Evolutionary conservation across 2,113 vertebrate genomes (phyloP).

Genomic region (Limanda limanda): DNA sequence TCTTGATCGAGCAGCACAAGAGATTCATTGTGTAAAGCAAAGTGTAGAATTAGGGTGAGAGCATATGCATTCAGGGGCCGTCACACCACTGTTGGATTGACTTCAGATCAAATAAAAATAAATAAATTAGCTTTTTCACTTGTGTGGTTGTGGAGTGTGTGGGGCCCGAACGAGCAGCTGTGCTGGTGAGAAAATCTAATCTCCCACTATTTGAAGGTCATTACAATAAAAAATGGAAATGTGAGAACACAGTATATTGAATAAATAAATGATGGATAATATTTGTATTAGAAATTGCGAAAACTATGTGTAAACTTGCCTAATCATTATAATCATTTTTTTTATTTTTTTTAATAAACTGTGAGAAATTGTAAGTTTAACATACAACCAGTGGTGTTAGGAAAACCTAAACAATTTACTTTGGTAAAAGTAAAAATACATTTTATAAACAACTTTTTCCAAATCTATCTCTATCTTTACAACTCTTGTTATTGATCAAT

Average conservation of each 20-base stretch:
- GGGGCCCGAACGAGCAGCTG: not conserved
- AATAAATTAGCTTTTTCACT: conserved; percentile 12
- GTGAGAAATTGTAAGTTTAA: too few relatives aligned
- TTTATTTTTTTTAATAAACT: too few relatives aligned
- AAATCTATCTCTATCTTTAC: too few relatives aligned
- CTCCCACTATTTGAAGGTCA: not conserved
- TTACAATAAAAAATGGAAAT: not conserved
- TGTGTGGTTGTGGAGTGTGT: not conserved
- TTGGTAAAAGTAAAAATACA: too few relatives aligned
- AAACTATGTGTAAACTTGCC: too few relatives aligned
- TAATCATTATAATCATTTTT: too few relatives aligned
- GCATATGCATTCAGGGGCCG: conserved; percentile 32
- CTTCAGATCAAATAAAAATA: conserved; percentile 14
- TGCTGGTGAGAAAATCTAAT: not conserved
- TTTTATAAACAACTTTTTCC: too few relatives aligned
- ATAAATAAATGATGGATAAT: not conserved
- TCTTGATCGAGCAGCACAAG: conserved; percentile 53
- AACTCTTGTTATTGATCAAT: too few relatives aligned
- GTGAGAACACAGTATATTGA: too few relatives aligned
- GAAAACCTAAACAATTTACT: too few relatives aligned
- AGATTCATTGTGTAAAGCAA: conserved; percentile 52
- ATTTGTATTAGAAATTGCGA: too few relatives aligned
- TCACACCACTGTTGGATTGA: conserved; percentile 25
- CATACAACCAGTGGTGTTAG: too few relatives aligned
- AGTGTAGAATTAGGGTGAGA: conserved; percentile 24